Percentiles rank a stretch among this genome's conserved stretches.
phyloP scores from a whole-genome alignment of 2,797 vertebrate genomes.

The Streptopelia turtur region DNA sequence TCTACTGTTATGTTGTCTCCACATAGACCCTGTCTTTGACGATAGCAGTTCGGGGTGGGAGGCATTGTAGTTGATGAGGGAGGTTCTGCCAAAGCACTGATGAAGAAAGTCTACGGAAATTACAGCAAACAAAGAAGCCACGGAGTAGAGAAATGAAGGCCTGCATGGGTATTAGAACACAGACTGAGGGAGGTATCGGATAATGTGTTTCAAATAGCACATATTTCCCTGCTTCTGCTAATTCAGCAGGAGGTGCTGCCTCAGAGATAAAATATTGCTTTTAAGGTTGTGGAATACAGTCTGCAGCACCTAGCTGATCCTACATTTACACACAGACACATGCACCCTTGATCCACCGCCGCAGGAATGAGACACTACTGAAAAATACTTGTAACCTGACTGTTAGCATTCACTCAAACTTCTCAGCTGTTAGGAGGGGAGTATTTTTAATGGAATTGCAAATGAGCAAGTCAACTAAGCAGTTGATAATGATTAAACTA shows the following conservation, averaged over 20 bases:
- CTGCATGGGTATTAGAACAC: neutral
- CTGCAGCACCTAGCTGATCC: neutral
- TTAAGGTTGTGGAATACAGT: neutral
- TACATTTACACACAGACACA: neutral
- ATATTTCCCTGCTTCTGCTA: neutral
- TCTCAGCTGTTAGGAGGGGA: fast-evolving
- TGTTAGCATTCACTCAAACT: neutral
- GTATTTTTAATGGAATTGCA: neutral
- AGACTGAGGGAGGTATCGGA: neutral
- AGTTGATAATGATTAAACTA: neutral
- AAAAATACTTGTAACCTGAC: neutral
- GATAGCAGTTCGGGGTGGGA: fast-evolving
- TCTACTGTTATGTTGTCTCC: neutral
- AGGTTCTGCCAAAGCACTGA: neutral
- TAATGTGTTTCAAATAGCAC: neutral
- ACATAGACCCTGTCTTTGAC: neutral
- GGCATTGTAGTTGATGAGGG: fast-evolving
- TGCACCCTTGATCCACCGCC: neutral
- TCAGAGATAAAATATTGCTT: neutral
- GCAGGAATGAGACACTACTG: neutral
- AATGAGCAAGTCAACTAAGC: neutral
- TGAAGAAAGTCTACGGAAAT: neutral
- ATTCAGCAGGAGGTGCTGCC: neutral
- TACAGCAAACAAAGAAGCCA: neutral
- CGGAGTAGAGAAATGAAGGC: neutral